Evolutionary conservation across 2,888 invertebrate genomes (phyloP), one percentile per base, ranked within the genome.

Genomic region (Drosophila merina): DNA sequence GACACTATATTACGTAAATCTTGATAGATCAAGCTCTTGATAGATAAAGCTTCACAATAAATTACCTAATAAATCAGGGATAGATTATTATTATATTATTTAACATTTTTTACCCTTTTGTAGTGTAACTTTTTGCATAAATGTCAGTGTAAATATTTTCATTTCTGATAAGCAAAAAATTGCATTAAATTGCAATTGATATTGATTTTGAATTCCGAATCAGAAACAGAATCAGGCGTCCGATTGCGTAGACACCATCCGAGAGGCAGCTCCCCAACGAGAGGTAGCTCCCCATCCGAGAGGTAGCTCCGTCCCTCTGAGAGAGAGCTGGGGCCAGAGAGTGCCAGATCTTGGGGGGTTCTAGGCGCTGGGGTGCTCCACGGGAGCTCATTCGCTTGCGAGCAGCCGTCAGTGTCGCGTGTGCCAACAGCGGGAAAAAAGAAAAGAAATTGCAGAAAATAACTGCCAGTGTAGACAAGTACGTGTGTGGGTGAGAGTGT

Each of bases 371-470:
- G 25, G 49, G 28, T 10, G 49, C 54, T 31, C 33, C 40, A 20
- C 10, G 28, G 45, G 7, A 49, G 62, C 63, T 89, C 89, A 86
- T 86, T 86, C 89, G 85, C 77, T 84, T 78, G 78, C 60, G 76
- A 86, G 89, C 85, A 79, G 88, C 86, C 88, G 88, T 84, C 89
- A 87, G 89, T 86, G 89, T 79, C 72, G 85, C 81, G 82, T 88
- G 89, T 80, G 88, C 84, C 80, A 69, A n/a, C 70, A 57, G 49
- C 57, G 57, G 54, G 57, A 57, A 52, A 56, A 56, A 36, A 49
- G 28, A 70, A 51, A 68, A 56, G 51, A 30, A 70, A 51, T 28
- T 40, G 56, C 57, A 79, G 33, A 60, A 69, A 70, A 68, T 55
- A 75, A 79, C 44, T 42, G 82, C 67, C 70, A 63, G 72, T 77